Percentiles rank a stretch among this genome's conserved stretches.
phyloP scores from a whole-genome alignment of 2,888 invertebrate species.

The Cantharis lateralis region DNA sequence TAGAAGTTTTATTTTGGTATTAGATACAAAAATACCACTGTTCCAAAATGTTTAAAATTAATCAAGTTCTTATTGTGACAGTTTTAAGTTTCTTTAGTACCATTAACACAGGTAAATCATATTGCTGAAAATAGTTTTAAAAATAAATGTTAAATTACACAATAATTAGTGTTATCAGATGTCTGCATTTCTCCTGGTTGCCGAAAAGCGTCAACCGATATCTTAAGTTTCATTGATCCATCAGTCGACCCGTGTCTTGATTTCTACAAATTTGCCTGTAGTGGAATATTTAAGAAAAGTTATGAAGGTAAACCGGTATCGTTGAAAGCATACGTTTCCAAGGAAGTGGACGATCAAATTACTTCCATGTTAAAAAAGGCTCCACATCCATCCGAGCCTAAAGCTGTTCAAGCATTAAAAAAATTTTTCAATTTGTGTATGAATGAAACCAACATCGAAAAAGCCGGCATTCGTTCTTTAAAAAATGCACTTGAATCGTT shows the following conservation, averaged over 20 bases:
- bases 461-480: conserved; percentile 68
- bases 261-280: conserved; percentile 77
- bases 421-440: conserved; percentile 55
- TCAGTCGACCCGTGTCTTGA: conserved; percentile 74
- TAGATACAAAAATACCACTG: background rate
- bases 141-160: background rate
- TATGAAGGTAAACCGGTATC: conserved; percentile 70
- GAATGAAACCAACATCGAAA: conserved; percentile 63
- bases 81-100: background rate
- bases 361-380: conserved; percentile 52
- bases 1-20: background rate
- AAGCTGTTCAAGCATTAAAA: conserved; percentile 55
- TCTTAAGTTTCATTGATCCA: conserved; percentile 69
- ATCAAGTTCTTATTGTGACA: background rate
- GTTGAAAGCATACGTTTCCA: conserved; percentile 55
- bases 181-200: conserved; percentile 66
- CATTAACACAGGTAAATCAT: background rate
- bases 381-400: conserved; percentile 45
- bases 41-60: background rate
- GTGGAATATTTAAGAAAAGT: conserved; percentile 68
- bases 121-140: background rate
- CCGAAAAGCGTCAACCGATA: conserved; percentile 72
- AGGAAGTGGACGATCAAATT: conserved; percentile 55
- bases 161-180: conserved; percentile 2
- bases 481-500: conserved; percentile 56